Percentiles rank a stretch among this genome's conserved stretches.
Conservation (phyloP, 2,888 invertebrate genomes). For the Agonopterix arenella region DNA sequence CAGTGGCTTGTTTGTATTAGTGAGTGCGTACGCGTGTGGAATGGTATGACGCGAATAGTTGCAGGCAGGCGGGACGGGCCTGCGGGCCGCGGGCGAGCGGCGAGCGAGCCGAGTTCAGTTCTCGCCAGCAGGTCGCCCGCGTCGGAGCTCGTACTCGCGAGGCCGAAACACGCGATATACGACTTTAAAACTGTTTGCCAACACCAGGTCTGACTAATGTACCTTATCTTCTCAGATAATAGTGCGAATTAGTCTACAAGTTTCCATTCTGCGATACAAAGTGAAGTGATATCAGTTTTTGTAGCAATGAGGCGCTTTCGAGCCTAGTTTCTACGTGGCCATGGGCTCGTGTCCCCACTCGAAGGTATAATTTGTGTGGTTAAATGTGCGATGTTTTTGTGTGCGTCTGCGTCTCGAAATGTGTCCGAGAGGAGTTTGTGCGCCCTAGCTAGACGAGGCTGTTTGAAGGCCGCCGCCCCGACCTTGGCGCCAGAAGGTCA, state of each 20-base stretch:
- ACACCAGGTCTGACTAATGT: conserved; percentile 45
- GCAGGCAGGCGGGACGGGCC: conserved; percentile 35
- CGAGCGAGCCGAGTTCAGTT: conserved; percentile 36
- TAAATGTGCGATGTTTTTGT: conserved; percentile 45
- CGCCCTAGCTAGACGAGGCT: conserved; percentile 60
- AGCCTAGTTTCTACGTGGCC: conserved; percentile 61
- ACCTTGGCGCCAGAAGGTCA: conserved; percentile 73
- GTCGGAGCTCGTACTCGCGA: conserved; percentile 56
- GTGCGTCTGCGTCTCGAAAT: conserved; percentile 45
- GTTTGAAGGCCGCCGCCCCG: conserved; percentile 73
- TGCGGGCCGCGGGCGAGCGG: conserved; percentile 23
- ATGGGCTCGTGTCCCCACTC: conserved; percentile 61
- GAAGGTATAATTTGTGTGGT: conserved; percentile 60
- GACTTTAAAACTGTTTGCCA: conserved; percentile 31
- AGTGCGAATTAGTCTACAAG: conserved; percentile 58
- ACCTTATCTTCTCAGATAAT: conserved; percentile 61
- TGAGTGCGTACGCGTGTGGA: conserved; percentile 65
- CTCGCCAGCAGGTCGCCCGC: conserved; percentile 49
- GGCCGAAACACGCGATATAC: conserved; percentile 45
- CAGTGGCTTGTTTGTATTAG: conserved; percentile 61
- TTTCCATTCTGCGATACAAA: conserved; percentile 30
- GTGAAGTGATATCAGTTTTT: conserved; percentile 41
- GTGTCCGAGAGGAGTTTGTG: conserved; percentile 45
- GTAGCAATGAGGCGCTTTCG: conserved; percentile 47
- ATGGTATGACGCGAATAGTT: conserved; percentile 69